Conservation (phyloP, 2,888 invertebrate genomes). For the Xylophagus ater region DNA sequence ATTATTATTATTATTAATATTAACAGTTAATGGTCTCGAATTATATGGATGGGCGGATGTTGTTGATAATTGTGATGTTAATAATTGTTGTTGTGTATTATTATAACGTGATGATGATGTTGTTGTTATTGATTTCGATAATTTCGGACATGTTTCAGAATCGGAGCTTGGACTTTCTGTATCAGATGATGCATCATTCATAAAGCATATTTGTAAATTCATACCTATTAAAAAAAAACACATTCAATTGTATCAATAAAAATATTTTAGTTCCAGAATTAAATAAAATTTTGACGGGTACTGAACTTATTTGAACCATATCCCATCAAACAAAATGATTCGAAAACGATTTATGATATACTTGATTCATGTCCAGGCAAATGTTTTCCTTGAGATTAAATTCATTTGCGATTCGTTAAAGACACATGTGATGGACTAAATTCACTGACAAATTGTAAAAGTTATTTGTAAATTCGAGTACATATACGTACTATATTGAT, state of each 20-base stretch:
- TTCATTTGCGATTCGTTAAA: too few relatives aligned
- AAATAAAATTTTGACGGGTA: too few relatives aligned
- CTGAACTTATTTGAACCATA: too few relatives aligned
- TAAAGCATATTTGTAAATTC: slow-evolving; percentile 92
- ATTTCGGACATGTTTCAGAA: slow-evolving; percentile 44
- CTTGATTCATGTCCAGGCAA: too few relatives aligned
- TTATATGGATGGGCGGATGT: slow-evolving; percentile 24
- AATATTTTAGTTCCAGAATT: too few relatives aligned
- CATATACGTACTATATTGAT: too few relatives aligned
- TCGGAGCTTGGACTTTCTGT: slow-evolving; percentile 69
- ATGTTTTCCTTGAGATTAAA: too few relatives aligned
- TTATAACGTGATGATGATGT: slow-evolving; percentile 13
- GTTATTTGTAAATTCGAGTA: too few relatives aligned
- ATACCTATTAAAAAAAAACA: slow-evolving; percentile 48
- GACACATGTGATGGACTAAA: too few relatives aligned
- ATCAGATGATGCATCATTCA: slow-evolving; percentile 84
- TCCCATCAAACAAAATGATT: neutral
- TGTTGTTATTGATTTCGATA: slow-evolving; percentile 23
- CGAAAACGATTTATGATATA: slow-evolving; percentile 2
- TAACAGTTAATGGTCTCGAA: slow-evolving; percentile 27
- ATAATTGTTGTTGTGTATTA: neutral
- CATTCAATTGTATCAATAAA: neutral
- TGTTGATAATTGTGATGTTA: slow-evolving; percentile 12
- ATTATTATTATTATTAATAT: slow-evolving; percentile 20
- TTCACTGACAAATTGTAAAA: too few relatives aligned